A percentile compares a stretch with the other conserved stretches of the same genome.
These are phyloP conservation scores for Hemibagrus wyckioides DNA, from an alignment of 2,113 vertebrate species.

Conservation along the genomic window DNA sequence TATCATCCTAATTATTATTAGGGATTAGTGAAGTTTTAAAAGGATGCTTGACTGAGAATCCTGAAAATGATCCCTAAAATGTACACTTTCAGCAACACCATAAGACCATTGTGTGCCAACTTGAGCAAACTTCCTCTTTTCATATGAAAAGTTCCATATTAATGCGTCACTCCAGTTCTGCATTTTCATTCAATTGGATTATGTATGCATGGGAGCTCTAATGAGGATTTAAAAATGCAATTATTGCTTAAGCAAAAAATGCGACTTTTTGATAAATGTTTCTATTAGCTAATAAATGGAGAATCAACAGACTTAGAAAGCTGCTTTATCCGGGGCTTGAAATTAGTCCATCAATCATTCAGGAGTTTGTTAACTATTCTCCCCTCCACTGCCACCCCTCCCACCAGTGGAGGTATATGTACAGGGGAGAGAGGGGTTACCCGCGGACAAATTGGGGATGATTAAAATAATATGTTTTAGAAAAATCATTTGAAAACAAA, in stretches of 20 bases:
- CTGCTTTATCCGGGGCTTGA: conserved; percentile 90
- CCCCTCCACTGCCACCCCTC: conserved; percentile 30
- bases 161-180: conserved; percentile 72
- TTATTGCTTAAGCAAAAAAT: conserved; percentile 86
- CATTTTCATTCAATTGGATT: conserved; percentile 81
- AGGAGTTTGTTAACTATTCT: conserved; percentile 91
- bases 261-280: conserved; percentile 90
- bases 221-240: conserved; percentile 91
- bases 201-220: conserved; percentile 81
- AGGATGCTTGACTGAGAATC: not conserved
- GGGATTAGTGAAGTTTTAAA: not conserved
- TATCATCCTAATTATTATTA: not conserved
- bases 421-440: conserved; percentile 47
- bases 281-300: conserved; percentile 97
- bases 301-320: conserved; percentile 98
- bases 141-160: conserved; percentile 67
- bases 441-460: conserved; percentile 52
- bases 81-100: conserved; percentile 9
- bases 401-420: conserved; percentile 60
- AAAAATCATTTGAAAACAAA: conserved; percentile 49
- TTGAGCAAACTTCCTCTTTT: conserved; percentile 62
- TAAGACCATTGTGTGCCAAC: not conserved
- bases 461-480: conserved; percentile 56
- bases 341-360: conserved; percentile 99
- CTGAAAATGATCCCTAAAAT: conserved; percentile 1